A percentile compares a stretch with the other conserved stretches of the same genome.
Evolutionary conservation across 2,888 invertebrate species (phyloP).

Genomic region (Bombylius discolor): DNA sequence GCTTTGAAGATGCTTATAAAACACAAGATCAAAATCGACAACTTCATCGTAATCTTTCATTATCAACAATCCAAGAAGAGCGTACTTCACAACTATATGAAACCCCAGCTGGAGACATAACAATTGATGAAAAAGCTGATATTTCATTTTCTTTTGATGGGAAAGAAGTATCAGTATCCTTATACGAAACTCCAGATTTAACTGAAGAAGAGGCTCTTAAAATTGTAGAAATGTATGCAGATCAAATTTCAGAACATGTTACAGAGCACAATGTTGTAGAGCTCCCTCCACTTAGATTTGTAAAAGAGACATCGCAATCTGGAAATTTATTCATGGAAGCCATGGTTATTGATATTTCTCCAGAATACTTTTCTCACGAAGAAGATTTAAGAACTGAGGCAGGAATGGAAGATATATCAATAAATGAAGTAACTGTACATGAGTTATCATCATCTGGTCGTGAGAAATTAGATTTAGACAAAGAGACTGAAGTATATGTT

Average conservation of each 20-base stretch:
- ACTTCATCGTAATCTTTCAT: conserved; percentile 59
- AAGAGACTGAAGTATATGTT: conserved; percentile 37
- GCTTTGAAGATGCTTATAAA: conserved; percentile 65
- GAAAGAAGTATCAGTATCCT: conserved; percentile 78
- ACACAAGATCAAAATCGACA: conserved; percentile 34
- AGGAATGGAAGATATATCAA: conserved; percentile 73
- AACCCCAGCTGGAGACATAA: conserved; percentile 62
- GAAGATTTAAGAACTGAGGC: conserved; percentile 78
- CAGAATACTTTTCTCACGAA: conserved; percentile 66
- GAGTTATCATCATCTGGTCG: conserved; percentile 40
- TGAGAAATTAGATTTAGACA: conserved; percentile 37
- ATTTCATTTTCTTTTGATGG: conserved; percentile 85
- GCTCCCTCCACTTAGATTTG: conserved; percentile 72
- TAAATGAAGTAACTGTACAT: conserved; percentile 58
- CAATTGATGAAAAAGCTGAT: conserved; percentile 70
- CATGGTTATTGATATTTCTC: conserved; percentile 76
- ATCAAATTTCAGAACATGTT: conserved; percentile 80
- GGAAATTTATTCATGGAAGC: conserved; percentile 84
- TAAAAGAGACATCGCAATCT: conserved; percentile 78
- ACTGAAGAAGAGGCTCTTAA: conserved; percentile 85
- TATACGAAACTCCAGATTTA: conserved; percentile 84
- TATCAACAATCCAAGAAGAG: conserved; percentile 85
- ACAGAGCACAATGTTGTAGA: conserved; percentile 74
- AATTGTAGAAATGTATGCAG: conserved; percentile 89
- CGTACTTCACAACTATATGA: conserved; percentile 79